Evolutionary conservation across 2,888 invertebrate genomes (phyloP), one percentile per base, ranked within the genome.

Genomic region (Stratiomys singularior): DNA sequence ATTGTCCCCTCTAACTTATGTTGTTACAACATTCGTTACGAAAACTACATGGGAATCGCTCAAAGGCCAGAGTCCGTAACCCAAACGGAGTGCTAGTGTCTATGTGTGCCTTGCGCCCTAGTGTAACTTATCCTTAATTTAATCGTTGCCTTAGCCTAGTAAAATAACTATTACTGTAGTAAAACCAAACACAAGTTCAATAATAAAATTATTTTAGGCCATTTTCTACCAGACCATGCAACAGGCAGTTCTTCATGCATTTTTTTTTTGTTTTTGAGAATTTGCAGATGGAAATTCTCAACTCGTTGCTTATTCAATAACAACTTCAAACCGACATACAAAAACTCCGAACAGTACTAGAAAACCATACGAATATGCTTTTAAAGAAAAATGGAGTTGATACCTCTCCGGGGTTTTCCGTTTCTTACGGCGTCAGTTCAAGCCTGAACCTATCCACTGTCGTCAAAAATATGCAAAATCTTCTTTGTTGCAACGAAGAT

Each of bases 181-280:
- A 37, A 37, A 37, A 37, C 37, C 37, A 37, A 37, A 37, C 37
- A 37, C 3, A 5, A 5, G 37, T 9, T 37, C 37, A 37, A 9
- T 37, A 37, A 5, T 37, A 37, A 37, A 37, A 5, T 37, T 5
- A 37, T 3, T 37, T 3, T 37, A 37, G 37, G 37, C 9, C 37
- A 60, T 60, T 13, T 21, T 11, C 21, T 21, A 64, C 18, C 27
- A 52, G 15, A 9, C 47, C 71, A 71, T 71, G 71, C 71, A 71
- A 37, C 71, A 52, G 27, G 71, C 71, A 71, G 71, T 27, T 47
- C 27, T 13, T 52, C 71, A 71, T 71, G 71, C 71, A 71, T 11
- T 71, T 71, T n/a, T n/a, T n/a, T n/a, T n/a, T n/a, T n/a, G n/a
- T n/a, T n/a, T 13, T 64, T 9, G 28, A 25, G 1, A 60, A 25